phyloP scores from a whole-genome alignment of 2,113 vertebrate species.

The Anser brachyrhynchus region DNA sequence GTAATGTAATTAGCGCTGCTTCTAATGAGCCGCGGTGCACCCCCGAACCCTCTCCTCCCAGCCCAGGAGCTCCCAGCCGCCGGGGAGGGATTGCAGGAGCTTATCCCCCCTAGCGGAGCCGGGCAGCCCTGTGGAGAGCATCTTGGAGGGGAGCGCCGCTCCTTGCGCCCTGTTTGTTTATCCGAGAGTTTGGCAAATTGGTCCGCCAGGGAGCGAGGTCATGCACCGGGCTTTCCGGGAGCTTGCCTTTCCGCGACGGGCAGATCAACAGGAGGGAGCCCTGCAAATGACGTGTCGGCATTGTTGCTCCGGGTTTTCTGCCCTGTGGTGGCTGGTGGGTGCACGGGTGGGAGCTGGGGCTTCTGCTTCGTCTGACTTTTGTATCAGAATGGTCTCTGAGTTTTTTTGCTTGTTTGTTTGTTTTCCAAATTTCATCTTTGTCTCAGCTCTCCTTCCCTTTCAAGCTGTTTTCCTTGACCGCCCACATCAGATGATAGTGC shows the following conservation, averaged over 20 bases:
- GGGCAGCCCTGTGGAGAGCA: accelerated
- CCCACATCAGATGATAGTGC: background rate
- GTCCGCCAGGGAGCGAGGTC: background rate
- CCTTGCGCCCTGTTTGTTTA: background rate
- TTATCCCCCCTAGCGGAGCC: background rate
- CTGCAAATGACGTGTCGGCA: background rate
- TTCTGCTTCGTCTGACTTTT: background rate
- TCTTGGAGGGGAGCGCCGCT: background rate
- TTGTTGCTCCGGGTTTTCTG: background rate
- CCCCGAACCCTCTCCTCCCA: accelerated
- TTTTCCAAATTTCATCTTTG: background rate
- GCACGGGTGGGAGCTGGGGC: background rate
- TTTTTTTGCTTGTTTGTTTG: background rate
- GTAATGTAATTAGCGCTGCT: background rate
- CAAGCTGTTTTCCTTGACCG: background rate
- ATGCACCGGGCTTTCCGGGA: accelerated
- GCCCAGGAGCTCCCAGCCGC: background rate
- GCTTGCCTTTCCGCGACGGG: background rate
- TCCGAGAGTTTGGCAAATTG: background rate
- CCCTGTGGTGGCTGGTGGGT: accelerated
- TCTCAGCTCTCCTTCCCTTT: background rate
- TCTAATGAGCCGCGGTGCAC: background rate
- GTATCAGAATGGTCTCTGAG: background rate
- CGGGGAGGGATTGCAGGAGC: background rate
- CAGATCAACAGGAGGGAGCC: accelerated